Evolutionary conservation across 2,888 invertebrate genomes (phyloP).

Genomic region (Harpagoxenus sublaevis): DNA sequence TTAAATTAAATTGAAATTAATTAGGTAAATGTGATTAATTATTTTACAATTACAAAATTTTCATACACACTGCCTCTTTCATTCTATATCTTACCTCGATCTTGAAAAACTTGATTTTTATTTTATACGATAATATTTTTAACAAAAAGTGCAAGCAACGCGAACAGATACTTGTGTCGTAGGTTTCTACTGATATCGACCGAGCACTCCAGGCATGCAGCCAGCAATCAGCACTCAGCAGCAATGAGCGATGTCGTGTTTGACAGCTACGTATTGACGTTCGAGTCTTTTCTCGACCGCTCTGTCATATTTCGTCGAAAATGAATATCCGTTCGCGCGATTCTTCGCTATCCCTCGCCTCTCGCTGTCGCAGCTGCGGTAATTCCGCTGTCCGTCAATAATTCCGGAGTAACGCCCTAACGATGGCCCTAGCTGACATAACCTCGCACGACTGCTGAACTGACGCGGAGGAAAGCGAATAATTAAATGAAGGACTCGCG

Average conservation of each 20-base stretch:
- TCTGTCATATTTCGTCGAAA: neutral
- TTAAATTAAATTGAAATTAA: too few relatives aligned
- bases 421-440: constrained; percentile 1
- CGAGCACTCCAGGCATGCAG: too few relatives aligned
- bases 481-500: neutral
- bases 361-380: neutral
- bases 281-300: neutral
- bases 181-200: neutral
- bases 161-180: neutral
- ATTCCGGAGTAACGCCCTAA: constrained; percentile 6
- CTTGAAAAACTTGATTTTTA: too few relatives aligned
- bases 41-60: too few relatives aligned
- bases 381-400: neutral
- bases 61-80: too few relatives aligned
- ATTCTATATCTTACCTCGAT: too few relatives aligned
- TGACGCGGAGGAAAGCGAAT: neutral
- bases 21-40: too few relatives aligned
- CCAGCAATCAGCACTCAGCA: neutral
- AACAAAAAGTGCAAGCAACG: neutral
- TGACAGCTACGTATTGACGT: neutral
- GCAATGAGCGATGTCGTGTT: neutral
- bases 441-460: constrained; percentile 23
- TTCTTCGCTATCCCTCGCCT: neutral
- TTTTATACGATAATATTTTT: too few relatives aligned
- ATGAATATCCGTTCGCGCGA: neutral